Conservation (phyloP, 2,888 invertebrate genomes). For the Corythucha ciliata region DNA sequence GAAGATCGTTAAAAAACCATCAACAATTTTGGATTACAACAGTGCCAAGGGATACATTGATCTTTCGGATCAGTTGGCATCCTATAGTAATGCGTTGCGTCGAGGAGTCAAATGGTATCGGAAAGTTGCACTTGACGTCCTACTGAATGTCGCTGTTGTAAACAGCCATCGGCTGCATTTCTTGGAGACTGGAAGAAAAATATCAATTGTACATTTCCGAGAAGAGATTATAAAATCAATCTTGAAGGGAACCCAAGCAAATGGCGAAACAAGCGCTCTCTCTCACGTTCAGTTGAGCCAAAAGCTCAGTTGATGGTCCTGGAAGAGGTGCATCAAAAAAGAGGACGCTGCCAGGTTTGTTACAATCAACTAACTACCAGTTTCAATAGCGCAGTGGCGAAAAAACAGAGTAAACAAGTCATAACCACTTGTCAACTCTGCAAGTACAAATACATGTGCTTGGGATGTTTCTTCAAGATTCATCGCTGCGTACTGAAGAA, state of each 20-base stretch:
- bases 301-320: too few species aligned
- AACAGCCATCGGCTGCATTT: neutral
- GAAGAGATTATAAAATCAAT: neutral
- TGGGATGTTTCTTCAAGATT: constrained; percentile 5
- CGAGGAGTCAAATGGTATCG: constrained; percentile 15
- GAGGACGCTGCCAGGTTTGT: constrained; percentile 1
- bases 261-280: too few species aligned
- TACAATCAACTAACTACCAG: neutral
- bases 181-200: neutral
- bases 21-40: too few species aligned
- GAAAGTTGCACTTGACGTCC: constrained; percentile 5
- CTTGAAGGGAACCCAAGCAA: too few species aligned
- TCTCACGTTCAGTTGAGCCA: too few species aligned
- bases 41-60: constrained; percentile 9
- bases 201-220: constrained; percentile 1
- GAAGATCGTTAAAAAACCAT: neutral
- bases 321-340: neutral
- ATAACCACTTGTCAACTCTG: too few species aligned
- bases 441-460: constrained; percentile 11
- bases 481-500: constrained; percentile 9
- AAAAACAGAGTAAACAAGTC: too few species aligned
- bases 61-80: constrained; percentile 14
- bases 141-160: constrained; percentile 10
- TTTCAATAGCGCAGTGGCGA: too few species aligned
- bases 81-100: constrained; percentile 2